Conservation (phyloP, 1,140 invertebrate species). For the Bathynomus jamesi region DNA sequence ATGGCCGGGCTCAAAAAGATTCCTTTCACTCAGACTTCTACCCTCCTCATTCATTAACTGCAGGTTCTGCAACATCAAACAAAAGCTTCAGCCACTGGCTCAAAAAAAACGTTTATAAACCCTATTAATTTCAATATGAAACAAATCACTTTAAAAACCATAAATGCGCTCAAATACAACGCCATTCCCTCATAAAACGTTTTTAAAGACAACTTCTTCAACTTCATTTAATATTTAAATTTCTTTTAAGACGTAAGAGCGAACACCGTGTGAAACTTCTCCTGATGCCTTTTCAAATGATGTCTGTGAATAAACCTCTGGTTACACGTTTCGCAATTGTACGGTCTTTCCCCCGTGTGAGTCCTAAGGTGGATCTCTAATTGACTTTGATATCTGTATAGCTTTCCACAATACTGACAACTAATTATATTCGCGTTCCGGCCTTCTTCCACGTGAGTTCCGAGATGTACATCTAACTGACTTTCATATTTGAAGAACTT, state of each 20-base stretch:
- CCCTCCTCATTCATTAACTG: neutral
- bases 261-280: neutral
- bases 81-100: neutral
- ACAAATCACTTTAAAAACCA: too few species aligned
- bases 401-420: constrained; percentile 7
- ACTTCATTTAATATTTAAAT: neutral
- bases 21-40: too few species aligned
- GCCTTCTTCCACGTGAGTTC: neutral
- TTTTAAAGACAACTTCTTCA: too few species aligned
- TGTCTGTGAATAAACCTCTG: neutral
- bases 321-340: constrained; percentile 31
- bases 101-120: too few species aligned
- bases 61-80: neutral
- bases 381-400: constrained; percentile 38
- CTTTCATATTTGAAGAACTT: neutral
- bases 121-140: too few species aligned
- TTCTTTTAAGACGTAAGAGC: neutral
- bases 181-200: too few species aligned
- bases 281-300: neutral
- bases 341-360: constrained; percentile 45
- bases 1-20: neutral
- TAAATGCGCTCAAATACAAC: too few species aligned
- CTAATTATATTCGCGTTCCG: neutral
- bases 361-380: constrained; percentile 45
- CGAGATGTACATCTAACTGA: neutral